Percentiles rank a stretch among this genome's conserved stretches.
These are phyloP conservation scores for Drosophila ustulata DNA, from an alignment of 2,888 invertebrate species.

Conservation along the genomic window DNA sequence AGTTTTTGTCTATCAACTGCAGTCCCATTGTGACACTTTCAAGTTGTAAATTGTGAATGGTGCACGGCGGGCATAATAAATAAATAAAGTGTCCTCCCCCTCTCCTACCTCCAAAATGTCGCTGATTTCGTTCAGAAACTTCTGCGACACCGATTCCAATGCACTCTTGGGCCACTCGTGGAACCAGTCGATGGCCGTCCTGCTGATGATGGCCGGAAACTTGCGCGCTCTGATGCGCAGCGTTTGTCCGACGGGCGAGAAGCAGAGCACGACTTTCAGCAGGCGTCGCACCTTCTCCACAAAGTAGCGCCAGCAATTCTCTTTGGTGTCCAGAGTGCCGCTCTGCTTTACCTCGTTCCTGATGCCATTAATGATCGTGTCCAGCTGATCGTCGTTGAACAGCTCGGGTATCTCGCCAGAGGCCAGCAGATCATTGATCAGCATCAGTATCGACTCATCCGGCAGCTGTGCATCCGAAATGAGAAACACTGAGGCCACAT, in stretches of 20 bases:
- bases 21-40: conserved; percentile 51
- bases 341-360: conserved; percentile 92
- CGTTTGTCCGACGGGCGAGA: conserved; percentile 97
- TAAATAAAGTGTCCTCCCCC: conserved; percentile 8
- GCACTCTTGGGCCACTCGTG: conserved; percentile 98
- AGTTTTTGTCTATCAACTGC: conserved; percentile 18
- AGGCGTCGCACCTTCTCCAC: conserved; percentile 94
- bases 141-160: conserved; percentile 93
- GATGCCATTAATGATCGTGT: conserved; percentile 92
- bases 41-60: conserved; percentile 62
- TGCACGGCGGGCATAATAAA: conserved; percentile 41
- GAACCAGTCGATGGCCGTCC: conserved; percentile 98
- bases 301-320: conserved; percentile 98
- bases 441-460: conserved; percentile 94
- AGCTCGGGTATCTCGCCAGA: conserved; percentile 97
- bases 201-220: conserved; percentile 97
- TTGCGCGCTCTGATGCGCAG: conserved; percentile 94
- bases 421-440: conserved; percentile 96
- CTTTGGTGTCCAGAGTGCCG: conserved; percentile 93
- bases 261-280: conserved; percentile 95
- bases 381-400: conserved; percentile 95
- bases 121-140: conserved; percentile 92
- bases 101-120: conserved; percentile 89
- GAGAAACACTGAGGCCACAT: conserved; percentile 93
- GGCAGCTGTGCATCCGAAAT: conserved; percentile 98